Evolutionary conservation across 2,113 vertebrate genomes (phyloP).

Genomic region (Toxotes chatareus): DNA sequence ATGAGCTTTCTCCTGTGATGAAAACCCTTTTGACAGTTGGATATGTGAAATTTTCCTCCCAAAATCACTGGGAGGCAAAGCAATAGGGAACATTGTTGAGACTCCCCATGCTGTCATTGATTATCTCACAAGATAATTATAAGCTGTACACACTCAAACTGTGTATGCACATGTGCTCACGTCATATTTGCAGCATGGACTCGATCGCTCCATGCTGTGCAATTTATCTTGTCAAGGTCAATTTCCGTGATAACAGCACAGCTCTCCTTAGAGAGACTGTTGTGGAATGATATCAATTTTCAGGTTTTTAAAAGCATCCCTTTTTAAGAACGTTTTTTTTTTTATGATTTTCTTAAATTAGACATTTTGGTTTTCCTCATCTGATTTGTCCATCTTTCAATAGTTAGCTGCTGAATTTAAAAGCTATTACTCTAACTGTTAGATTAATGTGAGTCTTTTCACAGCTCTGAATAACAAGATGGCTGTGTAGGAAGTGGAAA

Average conservation of each 20-base stretch:
- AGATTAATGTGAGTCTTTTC: neutral
- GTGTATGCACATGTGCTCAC: neutral
- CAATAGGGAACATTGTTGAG: neutral
- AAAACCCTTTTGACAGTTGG: neutral
- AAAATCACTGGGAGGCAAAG: neutral
- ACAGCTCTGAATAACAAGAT: conserved; percentile 28
- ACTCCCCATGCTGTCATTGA: neutral
- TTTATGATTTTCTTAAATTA: too few relatives aligned
- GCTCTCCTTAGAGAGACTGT: neutral
- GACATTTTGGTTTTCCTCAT: neutral
- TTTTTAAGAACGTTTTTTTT: too few relatives aligned
- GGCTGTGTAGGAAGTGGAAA: conserved; percentile 11
- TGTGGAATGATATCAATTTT: neutral
- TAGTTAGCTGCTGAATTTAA: neutral
- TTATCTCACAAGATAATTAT: conserved; percentile 16
- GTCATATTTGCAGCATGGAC: conserved; percentile 2
- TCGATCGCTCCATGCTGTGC: neutral
- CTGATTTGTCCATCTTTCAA: neutral
- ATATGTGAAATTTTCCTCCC: neutral
- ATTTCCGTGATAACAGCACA: neutral
- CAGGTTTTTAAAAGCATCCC: too few relatives aligned
- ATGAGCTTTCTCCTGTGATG: neutral
- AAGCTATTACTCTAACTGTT: conserved; percentile 12
- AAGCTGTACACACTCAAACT: neutral
- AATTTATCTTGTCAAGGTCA: conserved; percentile 10